Evolutionary conservation across 2,888 invertebrate species (phyloP).

Genomic region (Flexamia atlantica): DNA sequence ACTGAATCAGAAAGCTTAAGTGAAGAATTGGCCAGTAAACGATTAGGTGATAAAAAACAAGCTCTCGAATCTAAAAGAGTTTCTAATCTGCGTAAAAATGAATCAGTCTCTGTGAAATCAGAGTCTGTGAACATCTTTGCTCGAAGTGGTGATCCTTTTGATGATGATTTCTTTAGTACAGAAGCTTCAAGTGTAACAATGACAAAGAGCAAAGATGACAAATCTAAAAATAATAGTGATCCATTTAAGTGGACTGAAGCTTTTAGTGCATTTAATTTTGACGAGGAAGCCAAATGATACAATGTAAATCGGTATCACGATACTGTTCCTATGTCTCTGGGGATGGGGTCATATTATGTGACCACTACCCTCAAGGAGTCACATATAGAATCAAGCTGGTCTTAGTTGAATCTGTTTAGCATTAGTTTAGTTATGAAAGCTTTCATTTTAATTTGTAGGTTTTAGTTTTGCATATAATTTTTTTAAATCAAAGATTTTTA

Average conservation of each 20-base stretch:
- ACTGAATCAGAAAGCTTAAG: conserved; percentile 45
- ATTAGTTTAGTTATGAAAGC: conserved; percentile 13
- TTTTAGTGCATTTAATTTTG: conserved; percentile 75
- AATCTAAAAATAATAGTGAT: conserved; percentile 66
- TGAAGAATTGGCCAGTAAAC: conserved; percentile 56
- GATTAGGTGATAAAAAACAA: conserved; percentile 61
- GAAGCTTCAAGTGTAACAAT: conserved; percentile 64
- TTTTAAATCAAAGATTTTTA: background rate
- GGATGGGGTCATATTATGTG: conserved; percentile 58
- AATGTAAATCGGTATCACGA: conserved; percentile 34
- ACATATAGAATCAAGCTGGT: conserved; percentile 62
- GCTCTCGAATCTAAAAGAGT: conserved; percentile 63
- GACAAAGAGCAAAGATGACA: conserved; percentile 61
- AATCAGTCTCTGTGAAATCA: conserved; percentile 79
- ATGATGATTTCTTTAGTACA: conserved; percentile 87
- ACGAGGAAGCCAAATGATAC: conserved; percentile 69
- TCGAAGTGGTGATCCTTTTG: conserved; percentile 92
- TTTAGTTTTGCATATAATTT: background rate
- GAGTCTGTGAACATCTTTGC: conserved; percentile 95
- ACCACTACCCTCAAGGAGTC: conserved; percentile 60
- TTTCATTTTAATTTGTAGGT: background rate
- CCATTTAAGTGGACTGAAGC: conserved; percentile 76
- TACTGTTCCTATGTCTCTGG: conserved; percentile 57
- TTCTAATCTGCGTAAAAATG: conserved; percentile 66
- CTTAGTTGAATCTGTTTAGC: conserved; percentile 44